phyloP scores from a whole-genome alignment of 2,797 vertebrate species.

The Octomys mimax region DNA sequence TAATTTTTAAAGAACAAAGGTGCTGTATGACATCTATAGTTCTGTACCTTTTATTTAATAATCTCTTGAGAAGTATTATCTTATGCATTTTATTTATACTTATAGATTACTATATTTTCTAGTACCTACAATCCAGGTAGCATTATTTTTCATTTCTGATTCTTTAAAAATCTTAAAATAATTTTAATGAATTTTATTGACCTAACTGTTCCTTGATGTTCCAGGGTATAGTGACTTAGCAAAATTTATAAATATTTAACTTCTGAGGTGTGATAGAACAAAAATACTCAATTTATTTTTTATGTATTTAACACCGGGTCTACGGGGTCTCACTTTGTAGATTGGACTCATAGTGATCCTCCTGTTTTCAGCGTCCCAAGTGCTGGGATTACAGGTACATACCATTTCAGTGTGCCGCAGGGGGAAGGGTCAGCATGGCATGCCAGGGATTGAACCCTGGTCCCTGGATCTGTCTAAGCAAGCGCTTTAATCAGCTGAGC shows the following conservation, averaged over 20 bases:
- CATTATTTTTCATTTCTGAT: background rate
- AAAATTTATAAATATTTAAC: background rate
- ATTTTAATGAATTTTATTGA: slow-evolving; percentile 19
- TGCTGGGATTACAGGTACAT: too few species aligned
- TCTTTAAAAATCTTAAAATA: slow-evolving; percentile 15
- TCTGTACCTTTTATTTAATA: background rate
- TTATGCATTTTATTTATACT: background rate
- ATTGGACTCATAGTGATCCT: too few species aligned
- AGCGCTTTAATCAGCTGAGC: too few species aligned
- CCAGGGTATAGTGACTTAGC: background rate
- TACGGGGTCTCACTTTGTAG: too few species aligned
- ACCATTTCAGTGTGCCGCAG: too few species aligned
- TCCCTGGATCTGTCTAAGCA: too few species aligned
- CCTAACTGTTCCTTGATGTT: background rate
- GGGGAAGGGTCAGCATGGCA: too few species aligned
- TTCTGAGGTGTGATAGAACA: background rate
- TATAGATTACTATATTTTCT: background rate
- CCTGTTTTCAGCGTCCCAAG: too few species aligned
- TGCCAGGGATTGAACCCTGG: too few species aligned
- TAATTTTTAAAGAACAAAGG: background rate
- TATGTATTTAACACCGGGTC: too few species aligned
- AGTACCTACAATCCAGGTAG: background rate
- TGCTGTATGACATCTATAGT: background rate
- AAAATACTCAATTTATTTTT: background rate
- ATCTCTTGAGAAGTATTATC: background rate